A percentile compares a stretch with the other conserved stretches of the same genome.
Evolutionary conservation across 2,797 vertebrate genomes (phyloP).

Genomic region (Enoplosus armatus): DNA sequence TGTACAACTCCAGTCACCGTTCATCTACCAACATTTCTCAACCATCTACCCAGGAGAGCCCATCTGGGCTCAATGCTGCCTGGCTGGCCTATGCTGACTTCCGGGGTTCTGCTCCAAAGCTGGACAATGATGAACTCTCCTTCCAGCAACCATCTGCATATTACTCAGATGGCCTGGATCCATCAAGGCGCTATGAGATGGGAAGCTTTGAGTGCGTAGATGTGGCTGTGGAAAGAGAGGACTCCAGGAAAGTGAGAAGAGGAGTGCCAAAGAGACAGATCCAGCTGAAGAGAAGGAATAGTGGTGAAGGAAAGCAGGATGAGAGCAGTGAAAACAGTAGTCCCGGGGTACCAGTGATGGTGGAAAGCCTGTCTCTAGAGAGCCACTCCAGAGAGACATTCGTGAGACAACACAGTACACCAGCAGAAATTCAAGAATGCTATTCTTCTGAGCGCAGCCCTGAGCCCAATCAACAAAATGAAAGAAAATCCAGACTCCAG

Average conservation of each 20-base stretch:
- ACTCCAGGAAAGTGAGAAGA: slow-evolving; percentile 85
- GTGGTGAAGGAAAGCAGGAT: slow-evolving; percentile 80
- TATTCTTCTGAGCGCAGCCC: slow-evolving; percentile 53
- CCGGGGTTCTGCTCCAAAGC: slow-evolving; percentile 76
- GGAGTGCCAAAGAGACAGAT: slow-evolving; percentile 97
- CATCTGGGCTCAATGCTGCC: slow-evolving; percentile 79
- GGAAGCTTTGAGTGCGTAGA: slow-evolving; percentile 92
- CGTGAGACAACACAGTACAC: slow-evolving; percentile 84
- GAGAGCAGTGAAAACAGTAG: slow-evolving; percentile 86
- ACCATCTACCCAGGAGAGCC: slow-evolving; percentile 88
- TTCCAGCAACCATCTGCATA: slow-evolving; percentile 68
- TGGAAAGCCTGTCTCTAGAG: slow-evolving; percentile 69
- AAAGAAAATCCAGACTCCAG: slow-evolving; percentile 83
- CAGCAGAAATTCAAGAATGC: slow-evolving; percentile 75
- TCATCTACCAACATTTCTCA: slow-evolving; percentile 87
- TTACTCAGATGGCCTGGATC: slow-evolving; percentile 73
- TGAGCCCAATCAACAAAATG: slow-evolving; percentile 56
- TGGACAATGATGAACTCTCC: slow-evolving; percentile 78
- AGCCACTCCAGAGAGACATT: slow-evolving; percentile 75
- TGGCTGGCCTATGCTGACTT: slow-evolving; percentile 86
- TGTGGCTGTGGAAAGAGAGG: slow-evolving; percentile 89
- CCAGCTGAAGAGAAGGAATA: slow-evolving; percentile 90
- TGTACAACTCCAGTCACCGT: slow-evolving; percentile 89
- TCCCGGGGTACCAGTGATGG: slow-evolving; percentile 64
- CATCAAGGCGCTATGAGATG: slow-evolving; percentile 81